Base-by-base conservation (phyloP, 2,888 invertebrate genomes). In the Acrobeloides nanus region DNA sequence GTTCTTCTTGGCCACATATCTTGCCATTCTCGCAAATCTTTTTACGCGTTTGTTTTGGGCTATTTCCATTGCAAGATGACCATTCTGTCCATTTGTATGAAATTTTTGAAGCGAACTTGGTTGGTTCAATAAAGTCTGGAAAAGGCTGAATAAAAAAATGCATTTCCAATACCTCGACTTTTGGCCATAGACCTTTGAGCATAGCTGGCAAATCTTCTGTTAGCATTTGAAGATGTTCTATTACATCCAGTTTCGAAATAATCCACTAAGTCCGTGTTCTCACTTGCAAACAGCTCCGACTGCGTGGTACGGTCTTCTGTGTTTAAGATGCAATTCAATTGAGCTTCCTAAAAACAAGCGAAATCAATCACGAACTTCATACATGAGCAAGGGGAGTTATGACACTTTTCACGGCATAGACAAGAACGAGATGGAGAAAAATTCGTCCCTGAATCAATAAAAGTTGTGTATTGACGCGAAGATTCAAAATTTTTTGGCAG, bases 301-400 rank as follows among this genome's bases (percentile, higher is more conserved):
- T 73, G 71, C 0, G 68, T 64, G n/a, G 43, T 52, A 18, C 67
- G 47, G 41, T 65, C 62, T 42, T 74, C 70, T 24, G 68, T 68
- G 44, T 73, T 73, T 34, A 73, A 53, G 18, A 73, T 73, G 51
- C 73, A 73, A 45, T 73, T 73, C 15, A 72, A 49, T 46, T 67
- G 62, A 0, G 55, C 52, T 44, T 73, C 73, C 61, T 65, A 31
- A 26, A 64, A 35, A 23, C 10, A 44, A n/a, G n/a, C n/a, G n/a
- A n/a, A n/a, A n/a, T n/a, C n/a, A n/a, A n/a, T n/a, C n/a, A n/a
- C n/a, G n/a, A n/a, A n/a, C n/a, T n/a, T n/a, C n/a, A n/a, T n/a
- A n/a, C n/a, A n/a, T n/a, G n/a, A n/a, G n/a, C n/a, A n/a, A n/a
- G n/a, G n/a, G n/a, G n/a, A n/a, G n/a, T n/a, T n/a, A n/a, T n/a